Evolutionary conservation across 2,888 invertebrate species (phyloP), one percentile per base, ranked within the genome.

Genomic region (Nasonovia ribisnigri): DNA sequence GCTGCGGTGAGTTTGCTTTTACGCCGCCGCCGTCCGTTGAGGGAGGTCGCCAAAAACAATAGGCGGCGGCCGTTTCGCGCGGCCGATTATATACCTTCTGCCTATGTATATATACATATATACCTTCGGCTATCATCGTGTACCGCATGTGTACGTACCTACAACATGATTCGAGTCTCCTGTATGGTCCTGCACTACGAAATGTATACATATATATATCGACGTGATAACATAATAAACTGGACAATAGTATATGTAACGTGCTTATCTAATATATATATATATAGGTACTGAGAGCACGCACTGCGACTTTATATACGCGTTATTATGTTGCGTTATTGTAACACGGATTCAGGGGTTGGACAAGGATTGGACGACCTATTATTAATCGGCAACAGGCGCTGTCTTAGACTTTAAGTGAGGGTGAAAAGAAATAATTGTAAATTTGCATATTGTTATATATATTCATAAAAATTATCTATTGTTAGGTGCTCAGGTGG

Each of bases 1-100:
- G 48, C 26, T 3, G 89, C 29, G 60, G 43, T 16, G 43, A 36
- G 57, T 87, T 57, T 87, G 86, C 60, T 77, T 77, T 88, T 48
- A 24, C 54, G 77, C 84, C 26, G 54, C 51, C 54, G 84, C 57
- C 11, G 77, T 13, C 84, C 51, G n/a, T n/a, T 43, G 84, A 91
- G 57, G 54, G 89, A 36, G 77, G 77, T 77, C 77, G 84, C 93
- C 77, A 36, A 88, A 90, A 90, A 93, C 90, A 90, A 90, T 84
- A 20, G 88, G 46, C 89, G 1, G 42, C 43, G 77, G 5, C 48
- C 88, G 93, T 84, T n/a, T 48, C 88, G 89, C 92, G 29, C 60
- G 84, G 89, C 57, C 84, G 92, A 54, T 84, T 92, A 48, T 60
- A 36, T 8, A 6, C 36, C 36, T 20, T 36, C 20, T n/a, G 16